These are phyloP conservation scores for Sternarchorhynchus goeldii DNA, from an alignment of 2,797 vertebrate genomes.

Conservation along the genomic window DNA sequence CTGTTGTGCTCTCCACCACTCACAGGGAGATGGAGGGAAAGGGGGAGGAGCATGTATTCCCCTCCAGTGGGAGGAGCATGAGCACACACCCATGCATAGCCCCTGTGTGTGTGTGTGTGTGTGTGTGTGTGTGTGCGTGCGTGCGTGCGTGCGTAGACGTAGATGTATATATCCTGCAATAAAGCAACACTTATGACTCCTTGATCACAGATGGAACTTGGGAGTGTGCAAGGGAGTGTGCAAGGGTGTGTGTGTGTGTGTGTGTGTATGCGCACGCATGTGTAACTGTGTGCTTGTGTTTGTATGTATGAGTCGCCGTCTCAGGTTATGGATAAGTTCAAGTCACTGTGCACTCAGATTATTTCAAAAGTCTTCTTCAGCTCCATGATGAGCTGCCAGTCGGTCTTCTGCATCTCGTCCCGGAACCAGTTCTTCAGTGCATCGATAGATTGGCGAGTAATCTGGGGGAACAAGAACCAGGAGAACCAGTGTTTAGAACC, in stretches of 20 bases:
- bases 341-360: slow-evolving; percentile 79
- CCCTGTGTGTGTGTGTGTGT: slow-evolving; percentile 30
- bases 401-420: slow-evolving; percentile 95
- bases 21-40: slow-evolving; percentile 39
- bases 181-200: slow-evolving; percentile 47
- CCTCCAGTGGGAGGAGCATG: slow-evolving; percentile 34
- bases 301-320: slow-evolving; percentile 24
- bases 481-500: too few relatives aligned
- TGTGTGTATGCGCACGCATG: slow-evolving; percentile 26
- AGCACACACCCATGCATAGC: slow-evolving; percentile 36
- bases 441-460: slow-evolving; percentile 94
- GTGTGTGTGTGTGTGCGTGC: slow-evolving; percentile 38
- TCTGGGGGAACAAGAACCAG: slow-evolving; percentile 73
- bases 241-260: slow-evolving; percentile 40
- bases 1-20: slow-evolving; percentile 66
- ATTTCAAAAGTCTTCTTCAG: slow-evolving; percentile 99
- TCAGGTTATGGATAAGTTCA: slow-evolving; percentile 22
- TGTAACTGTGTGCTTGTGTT: slow-evolving; percentile 39
- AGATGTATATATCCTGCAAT: slow-evolving; percentile 31
- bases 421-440: slow-evolving; percentile 99
- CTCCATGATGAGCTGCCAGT: slow-evolving; percentile 99
- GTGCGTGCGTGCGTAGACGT: background rate
- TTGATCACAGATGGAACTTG: slow-evolving; percentile 30
- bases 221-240: slow-evolving; percentile 36
- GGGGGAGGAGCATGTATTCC: slow-evolving; percentile 29